Base-by-base conservation (phyloP, 2,797 vertebrate genomes). In the Molossus molossus region DNA sequence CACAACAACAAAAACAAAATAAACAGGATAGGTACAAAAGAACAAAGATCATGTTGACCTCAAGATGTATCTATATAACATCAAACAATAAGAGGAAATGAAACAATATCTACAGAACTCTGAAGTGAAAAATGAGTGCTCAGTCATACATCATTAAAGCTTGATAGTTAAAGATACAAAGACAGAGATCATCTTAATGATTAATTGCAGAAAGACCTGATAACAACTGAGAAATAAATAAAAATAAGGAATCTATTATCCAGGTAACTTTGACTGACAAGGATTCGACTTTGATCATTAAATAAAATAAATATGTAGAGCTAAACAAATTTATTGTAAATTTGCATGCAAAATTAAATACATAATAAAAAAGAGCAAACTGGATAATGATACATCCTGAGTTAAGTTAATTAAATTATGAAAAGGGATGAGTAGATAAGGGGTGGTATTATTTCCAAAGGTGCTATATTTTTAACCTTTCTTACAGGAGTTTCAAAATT, bases 341-440 rank as follows among this genome's bases (percentile, higher is more conserved):
- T 84, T 65, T 25, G 3, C 8, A 57, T 53, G 21, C 8, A 83
- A 95, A 93, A 23, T 79, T 83, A 77, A 83, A 40, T 70, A 90
- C 60, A 55, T 60, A 69, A 58, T 29, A 7, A 17, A 65, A 85
- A 69, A 85, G 29, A 72, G 17, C 62, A 86, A 88, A 65, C 25
- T 25, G 5, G 12, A 76, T 85, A 72, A 88, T 37, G 25, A 55
- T 83, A 73, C 82, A 87, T 94, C 7, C 13, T 96, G 55, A 65
- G 23, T 77, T 90, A 87, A 83, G 53, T 83, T 90, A 82, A 90
- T 37, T 3, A 82, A 86, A 83, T 58, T 65, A 58, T 73, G 27
- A 60, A 90, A 77, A 72, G 21, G 17, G 1, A 58, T 29, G 10
- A 4, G 8, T 12, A 10, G 4, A 81, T 13, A 57, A 18, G 9